Evolutionary conservation across 2,888 invertebrate species (phyloP).

Genomic region (Platycheirus albimanus): DNA sequence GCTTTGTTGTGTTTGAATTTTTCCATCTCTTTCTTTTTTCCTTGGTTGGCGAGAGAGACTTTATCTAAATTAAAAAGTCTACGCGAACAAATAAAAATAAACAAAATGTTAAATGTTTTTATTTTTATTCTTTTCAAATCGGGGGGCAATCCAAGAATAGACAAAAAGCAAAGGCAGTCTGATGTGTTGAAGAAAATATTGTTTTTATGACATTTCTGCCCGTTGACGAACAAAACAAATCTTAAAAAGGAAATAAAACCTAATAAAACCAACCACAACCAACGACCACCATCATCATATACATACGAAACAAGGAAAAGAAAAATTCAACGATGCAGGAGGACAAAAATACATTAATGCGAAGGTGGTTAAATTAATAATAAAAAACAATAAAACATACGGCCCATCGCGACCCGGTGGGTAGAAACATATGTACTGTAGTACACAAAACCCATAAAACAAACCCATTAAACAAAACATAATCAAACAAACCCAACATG

Average conservation of each 20-base stretch:
- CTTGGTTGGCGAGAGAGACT: background rate
- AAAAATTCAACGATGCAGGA: constrained; percentile 14
- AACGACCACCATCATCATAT: constrained; percentile 56
- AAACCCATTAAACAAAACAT: constrained; percentile 18
- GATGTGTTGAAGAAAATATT: background rate
- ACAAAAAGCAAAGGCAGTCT: constrained; percentile 29
- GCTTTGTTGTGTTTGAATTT: background rate
- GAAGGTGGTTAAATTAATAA: constrained; percentile 73
- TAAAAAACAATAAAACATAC: constrained; percentile 66
- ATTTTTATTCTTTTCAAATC: constrained; percentile 48
- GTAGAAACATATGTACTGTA: constrained; percentile 55
- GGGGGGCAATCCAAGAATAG: constrained; percentile 22
- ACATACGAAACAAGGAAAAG: constrained; percentile 23
- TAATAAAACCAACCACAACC: constrained; percentile 61
- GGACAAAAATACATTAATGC: constrained; percentile 41
- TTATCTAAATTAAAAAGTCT: constrained; percentile 8
- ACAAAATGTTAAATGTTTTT: constrained; percentile 62
- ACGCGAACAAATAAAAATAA: constrained; percentile 27
- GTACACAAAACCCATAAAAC: constrained; percentile 59
- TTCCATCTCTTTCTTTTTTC: background rate
- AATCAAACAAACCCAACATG: constrained; percentile 24
- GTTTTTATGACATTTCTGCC: constrained; percentile 59
- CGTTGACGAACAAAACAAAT: constrained; percentile 30
- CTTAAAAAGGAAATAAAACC: constrained; percentile 35
- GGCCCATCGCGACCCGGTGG: constrained; percentile 12